These are phyloP conservation scores for Amphipyra berbera DNA, from an alignment of 2,888 invertebrate genomes.

Conservation along the genomic window DNA sequence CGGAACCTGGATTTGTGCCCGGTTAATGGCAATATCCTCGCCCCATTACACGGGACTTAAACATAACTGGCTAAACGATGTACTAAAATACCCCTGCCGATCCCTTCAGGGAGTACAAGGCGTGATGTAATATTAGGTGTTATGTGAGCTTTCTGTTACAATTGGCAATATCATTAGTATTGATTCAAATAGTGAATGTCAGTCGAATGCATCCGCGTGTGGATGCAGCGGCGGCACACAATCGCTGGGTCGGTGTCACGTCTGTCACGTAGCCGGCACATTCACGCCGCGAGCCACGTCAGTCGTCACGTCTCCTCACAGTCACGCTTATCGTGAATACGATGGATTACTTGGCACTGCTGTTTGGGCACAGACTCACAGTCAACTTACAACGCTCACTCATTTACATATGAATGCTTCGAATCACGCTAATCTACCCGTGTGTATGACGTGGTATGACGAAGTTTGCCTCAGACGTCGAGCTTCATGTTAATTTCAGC, in stretches of 20 bases:
- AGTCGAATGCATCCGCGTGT: constrained; percentile 34
- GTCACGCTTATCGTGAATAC: constrained; percentile 40
- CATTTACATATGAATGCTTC: constrained; percentile 52
- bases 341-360: constrained; percentile 41
- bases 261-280: constrained; percentile 36
- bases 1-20: too few species aligned
- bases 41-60: too few species aligned
- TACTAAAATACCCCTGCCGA: too few species aligned
- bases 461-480: constrained; percentile 35
- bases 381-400: constrained; percentile 25
- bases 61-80: too few species aligned
- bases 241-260: constrained; percentile 44
- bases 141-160: too few species aligned
- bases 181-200: constrained; percentile 31
- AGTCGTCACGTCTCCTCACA: constrained; percentile 22
- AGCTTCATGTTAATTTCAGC: constrained; percentile 33
- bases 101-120: too few species aligned
- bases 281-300: constrained; percentile 27
- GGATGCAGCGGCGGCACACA: constrained; percentile 31
- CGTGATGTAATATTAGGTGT: too few species aligned
- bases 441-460: constrained; percentile 23
- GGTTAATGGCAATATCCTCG: too few species aligned
- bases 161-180: constrained; percentile 14
- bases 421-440: constrained; percentile 38
- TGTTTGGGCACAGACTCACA: constrained; percentile 23